phyloP scores from a whole-genome alignment of 2,888 invertebrate genomes.

The Eupithecia pulchellata region DNA sequence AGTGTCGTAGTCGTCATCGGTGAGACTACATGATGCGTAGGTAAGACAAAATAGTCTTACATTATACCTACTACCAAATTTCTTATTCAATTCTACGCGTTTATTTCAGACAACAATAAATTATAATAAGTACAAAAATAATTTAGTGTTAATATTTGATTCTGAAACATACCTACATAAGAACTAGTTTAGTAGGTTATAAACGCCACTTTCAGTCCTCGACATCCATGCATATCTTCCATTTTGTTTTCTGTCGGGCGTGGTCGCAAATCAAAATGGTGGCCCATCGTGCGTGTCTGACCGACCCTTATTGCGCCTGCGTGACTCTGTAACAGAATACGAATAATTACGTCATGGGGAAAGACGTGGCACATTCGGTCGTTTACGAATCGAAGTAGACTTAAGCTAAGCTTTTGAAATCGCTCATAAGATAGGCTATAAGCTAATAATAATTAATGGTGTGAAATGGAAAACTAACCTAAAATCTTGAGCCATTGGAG shows the following conservation, averaged over 20 bases:
- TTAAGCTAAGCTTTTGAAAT: background rate
- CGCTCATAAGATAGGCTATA: no score
- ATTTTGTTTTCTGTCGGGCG: background rate
- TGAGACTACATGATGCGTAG: background rate
- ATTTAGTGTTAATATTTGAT: no score
- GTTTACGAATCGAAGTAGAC: background rate
- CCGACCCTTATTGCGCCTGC: background rate
- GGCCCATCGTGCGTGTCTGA: background rate
- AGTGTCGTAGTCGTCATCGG: background rate
- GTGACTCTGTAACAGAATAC: background rate
- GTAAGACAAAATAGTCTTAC: background rate
- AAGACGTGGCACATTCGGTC: background rate
- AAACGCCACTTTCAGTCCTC: background rate
- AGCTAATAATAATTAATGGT: no score
- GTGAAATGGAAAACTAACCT: no score
- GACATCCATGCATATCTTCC: background rate
- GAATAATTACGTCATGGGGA: background rate
- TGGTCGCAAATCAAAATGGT: background rate
- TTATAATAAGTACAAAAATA: no score
- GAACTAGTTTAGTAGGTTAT: no score
- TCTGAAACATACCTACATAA: no score
- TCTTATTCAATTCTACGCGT: no score
- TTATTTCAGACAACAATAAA: no score
- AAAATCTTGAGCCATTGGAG: no score
- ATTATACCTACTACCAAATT: no score